phyloP scores from a whole-genome alignment of 2,113 vertebrate species.

The Colistium nudipinnis region DNA sequence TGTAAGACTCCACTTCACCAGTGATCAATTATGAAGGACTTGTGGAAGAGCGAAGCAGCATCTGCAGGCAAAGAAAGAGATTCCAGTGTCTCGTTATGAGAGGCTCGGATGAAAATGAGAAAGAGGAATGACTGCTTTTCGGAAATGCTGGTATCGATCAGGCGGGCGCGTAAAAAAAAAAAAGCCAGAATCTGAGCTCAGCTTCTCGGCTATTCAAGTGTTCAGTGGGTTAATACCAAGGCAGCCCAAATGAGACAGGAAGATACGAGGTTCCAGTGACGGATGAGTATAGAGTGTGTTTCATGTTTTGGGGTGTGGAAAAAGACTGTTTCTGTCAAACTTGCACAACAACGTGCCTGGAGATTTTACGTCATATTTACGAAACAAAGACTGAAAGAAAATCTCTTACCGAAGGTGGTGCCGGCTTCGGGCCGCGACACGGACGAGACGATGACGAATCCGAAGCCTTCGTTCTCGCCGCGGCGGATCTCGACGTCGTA shows the following conservation, averaged over 20 bases:
- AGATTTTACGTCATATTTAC: neutral
- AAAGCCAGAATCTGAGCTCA: slow-evolving; percentile 52
- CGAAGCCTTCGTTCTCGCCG: slow-evolving; percentile 95
- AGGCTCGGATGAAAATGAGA: slow-evolving; percentile 55
- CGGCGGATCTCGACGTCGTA: slow-evolving; percentile 97
- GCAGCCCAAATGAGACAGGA: slow-evolving; percentile 27
- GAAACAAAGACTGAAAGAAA: neutral
- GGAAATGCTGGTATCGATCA: slow-evolving; percentile 64
- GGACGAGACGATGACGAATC: slow-evolving; percentile 97
- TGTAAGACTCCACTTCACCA: slow-evolving; percentile 67
- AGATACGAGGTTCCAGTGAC: slow-evolving; percentile 52
- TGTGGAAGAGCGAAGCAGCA: slow-evolving; percentile 56
- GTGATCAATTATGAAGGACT: slow-evolving; percentile 77
- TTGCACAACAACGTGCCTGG: neutral
- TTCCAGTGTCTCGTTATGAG: slow-evolving; percentile 60
- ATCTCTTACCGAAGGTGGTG: slow-evolving; percentile 93
- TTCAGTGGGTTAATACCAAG: slow-evolving; percentile 48
- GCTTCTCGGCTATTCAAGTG: slow-evolving; percentile 51
- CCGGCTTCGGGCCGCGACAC: slow-evolving; percentile 95
- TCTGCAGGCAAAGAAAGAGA: slow-evolving; percentile 60
- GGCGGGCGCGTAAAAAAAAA: slow-evolving; percentile 67
- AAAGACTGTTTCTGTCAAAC: neutral
- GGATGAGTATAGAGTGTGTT: slow-evolving; percentile 42
- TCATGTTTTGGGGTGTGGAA: slow-evolving; percentile 41
- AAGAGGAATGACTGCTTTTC: slow-evolving; percentile 62